Evolutionary conservation across 2,797 vertebrate species (phyloP), one percentile per base, ranked within the genome.

Genomic region (Glossophaga mutica): DNA sequence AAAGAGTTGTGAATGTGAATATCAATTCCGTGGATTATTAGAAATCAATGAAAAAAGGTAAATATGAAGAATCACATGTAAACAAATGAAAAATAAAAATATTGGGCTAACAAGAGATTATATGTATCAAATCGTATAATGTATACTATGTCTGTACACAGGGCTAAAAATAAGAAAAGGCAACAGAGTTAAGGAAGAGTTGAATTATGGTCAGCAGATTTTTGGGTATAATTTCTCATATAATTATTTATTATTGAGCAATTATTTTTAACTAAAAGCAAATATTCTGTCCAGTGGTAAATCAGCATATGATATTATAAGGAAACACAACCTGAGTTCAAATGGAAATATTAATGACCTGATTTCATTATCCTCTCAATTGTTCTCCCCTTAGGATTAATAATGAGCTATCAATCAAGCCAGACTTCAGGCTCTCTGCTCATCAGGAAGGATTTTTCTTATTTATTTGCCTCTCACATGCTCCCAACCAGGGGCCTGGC

Each of bases 301-400:
- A 87, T 44, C n/a, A 68, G 50, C 22, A 88, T 76, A 85, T 88
- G 32, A 95, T 96, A 95, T 95, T 90, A 94, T 0, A 96, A 94
- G 42, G 6, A 90, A 90, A 81, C 0, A 65, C 15, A 96, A 76
- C 15, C 26, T 73, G 50, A 87, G 50, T 85, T 95, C 92, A 96
- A 92, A 90, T 44, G 50, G 42, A 95, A 96, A 84, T 90, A 95
- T 21, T 82, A 93, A 87, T 85, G 5, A 93, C 67, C 24, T 90
- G 32, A 93, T 81, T 90, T 95, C 55, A 91, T 90, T 85, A 90
- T 78, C 44, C 48, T 91, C 16, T 93, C 62, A 97, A 59, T 12
- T 94, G 6, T 79, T 76, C 16, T 93, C 81, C 88, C 42, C 4
- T 22, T 44, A 44, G 7, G n/a, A 93, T 76, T 94, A 86, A 79